Evolutionary conservation across 1,140 invertebrate species (phyloP).

Genomic region (Cyphomyrmex costatus): DNA sequence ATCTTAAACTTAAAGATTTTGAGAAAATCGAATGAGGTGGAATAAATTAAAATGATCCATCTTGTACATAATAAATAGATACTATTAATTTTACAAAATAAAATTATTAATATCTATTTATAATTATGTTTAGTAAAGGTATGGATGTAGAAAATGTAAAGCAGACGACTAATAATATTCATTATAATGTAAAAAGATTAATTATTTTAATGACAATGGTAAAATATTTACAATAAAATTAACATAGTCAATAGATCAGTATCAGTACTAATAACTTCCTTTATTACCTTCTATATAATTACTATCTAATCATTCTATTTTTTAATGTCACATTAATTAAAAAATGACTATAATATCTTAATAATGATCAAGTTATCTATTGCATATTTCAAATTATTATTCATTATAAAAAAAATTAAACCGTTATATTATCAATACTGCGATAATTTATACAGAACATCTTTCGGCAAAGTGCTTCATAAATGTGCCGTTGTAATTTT

Average conservation of each 20-base stretch:
- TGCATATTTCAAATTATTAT: neutral
- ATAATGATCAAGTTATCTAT: neutral
- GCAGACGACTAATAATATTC: neutral
- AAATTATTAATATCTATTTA: neutral
- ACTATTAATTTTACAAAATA: neutral
- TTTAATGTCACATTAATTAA: neutral
- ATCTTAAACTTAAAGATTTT: no score
- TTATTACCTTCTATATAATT: neutral
- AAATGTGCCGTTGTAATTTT: conserved; percentile 19
- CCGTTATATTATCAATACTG: conserved; percentile 20
- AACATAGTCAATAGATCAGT: neutral
- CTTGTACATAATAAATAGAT: no score
- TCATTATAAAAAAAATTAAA: neutral
- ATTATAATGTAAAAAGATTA: neutral
- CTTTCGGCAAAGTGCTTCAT: neutral
- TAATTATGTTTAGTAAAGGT: neutral
- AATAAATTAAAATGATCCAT: no score
- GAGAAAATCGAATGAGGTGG: no score
- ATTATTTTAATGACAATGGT: neutral
- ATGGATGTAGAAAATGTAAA: neutral
- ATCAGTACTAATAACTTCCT: neutral
- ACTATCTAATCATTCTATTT: neutral
- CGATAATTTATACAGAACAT: conserved; percentile 29
- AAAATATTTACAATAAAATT: conserved; percentile 5
- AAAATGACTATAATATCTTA: neutral